phyloP scores from a whole-genome alignment of 1,140 invertebrate species.

The Lordiphosa mommai region DNA sequence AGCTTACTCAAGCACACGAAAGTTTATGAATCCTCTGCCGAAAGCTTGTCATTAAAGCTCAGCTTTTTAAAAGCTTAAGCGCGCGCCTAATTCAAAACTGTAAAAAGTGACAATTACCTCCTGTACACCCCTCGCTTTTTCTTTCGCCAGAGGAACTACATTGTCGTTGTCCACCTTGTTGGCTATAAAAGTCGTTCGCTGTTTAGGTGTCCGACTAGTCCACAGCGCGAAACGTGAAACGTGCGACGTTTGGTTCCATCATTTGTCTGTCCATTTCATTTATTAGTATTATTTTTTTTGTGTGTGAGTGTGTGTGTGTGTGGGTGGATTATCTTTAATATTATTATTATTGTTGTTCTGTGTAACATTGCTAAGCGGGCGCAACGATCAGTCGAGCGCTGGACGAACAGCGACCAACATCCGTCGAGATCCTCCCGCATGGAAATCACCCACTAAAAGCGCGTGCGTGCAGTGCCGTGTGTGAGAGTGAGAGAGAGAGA shows the following conservation, averaged over 20 bases:
- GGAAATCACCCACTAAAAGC: conserved; percentile 6
- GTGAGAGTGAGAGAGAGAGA: conserved; percentile 8
- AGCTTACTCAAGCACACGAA: no score
- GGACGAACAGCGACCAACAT: conserved; percentile 59
- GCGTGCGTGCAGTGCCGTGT: conserved; percentile 1
- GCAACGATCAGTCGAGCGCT: conserved; percentile 49
- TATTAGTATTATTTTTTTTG: conserved; percentile 30
- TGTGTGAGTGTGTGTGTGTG: conserved; percentile 7
- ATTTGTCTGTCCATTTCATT: conserved; percentile 44
- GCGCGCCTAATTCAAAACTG: no score
- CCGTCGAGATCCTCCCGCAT: conserved; percentile 26
- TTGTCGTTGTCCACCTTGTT: conserved; percentile 37
- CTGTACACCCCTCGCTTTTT: no score
- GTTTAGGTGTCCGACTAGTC: conserved; percentile 27
- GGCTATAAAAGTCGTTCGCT: conserved; percentile 73
- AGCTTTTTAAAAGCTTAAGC: no score
- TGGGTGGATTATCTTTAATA: conserved; percentile 7
- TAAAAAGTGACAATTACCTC: no score
- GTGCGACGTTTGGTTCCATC: conserved; percentile 42
- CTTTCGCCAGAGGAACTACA: no score
- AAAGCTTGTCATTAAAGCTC: no score
- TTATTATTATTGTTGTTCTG: conserved; percentile 28
- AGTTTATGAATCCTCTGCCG: no score
- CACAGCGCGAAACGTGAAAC: conserved; percentile 37
- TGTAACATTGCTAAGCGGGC: conserved; percentile 17